phyloP scores from a whole-genome alignment of 2,113 vertebrate species.

The Macaca nemestrina region DNA sequence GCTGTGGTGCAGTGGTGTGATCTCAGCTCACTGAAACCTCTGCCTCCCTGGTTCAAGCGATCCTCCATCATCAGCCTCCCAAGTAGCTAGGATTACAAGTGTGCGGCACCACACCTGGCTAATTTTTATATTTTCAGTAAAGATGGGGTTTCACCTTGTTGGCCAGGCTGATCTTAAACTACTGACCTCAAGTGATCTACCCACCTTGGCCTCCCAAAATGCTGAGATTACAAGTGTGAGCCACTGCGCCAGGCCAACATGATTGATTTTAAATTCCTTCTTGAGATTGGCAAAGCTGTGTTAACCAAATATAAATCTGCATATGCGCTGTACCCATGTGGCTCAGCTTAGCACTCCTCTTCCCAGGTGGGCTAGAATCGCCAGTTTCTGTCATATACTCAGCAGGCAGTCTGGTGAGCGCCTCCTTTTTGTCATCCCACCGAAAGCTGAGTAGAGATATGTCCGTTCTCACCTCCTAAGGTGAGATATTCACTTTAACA shows the following conservation, averaged over 20 bases:
- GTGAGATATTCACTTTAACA: neutral
- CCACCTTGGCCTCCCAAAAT: too few species aligned
- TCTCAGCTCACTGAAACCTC: too few species aligned
- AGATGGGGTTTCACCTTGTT: too few species aligned
- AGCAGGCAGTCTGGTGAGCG: neutral
- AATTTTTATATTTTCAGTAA: too few species aligned
- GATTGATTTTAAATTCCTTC: neutral
- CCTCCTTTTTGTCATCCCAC: neutral
- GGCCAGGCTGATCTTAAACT: too few species aligned
- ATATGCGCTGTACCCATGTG: neutral
- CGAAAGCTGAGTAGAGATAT: neutral
- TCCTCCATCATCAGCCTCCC: too few species aligned
- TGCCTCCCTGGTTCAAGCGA: too few species aligned
- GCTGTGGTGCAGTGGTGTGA: too few species aligned
- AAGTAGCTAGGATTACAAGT: too few species aligned
- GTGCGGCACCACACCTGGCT: too few species aligned
- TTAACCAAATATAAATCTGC: neutral
- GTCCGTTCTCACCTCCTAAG: neutral
- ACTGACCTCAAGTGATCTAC: too few species aligned
- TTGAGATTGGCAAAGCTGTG: neutral
- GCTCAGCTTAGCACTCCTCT: neutral
- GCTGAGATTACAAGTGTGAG: too few species aligned
- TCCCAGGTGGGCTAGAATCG: neutral
- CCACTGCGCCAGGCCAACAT: neutral
- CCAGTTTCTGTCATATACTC: neutral